Base-by-base conservation (phyloP, 2,113 vertebrate genomes). In the Argyrosomus japonicus region DNA sequence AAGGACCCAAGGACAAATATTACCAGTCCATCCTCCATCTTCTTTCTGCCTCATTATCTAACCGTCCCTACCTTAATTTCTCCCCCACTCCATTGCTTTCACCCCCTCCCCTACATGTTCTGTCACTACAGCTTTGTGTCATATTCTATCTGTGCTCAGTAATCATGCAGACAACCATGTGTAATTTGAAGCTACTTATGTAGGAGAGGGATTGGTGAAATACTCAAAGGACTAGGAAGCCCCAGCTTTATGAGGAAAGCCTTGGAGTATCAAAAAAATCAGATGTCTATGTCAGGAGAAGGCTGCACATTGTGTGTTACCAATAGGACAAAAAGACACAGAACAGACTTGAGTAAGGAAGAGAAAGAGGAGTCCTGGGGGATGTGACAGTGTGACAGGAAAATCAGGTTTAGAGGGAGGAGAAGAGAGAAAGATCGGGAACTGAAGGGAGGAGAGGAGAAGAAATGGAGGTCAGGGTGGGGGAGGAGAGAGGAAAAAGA, bases 171-270 rank as follows among this genome's bases (percentile, higher is more conserved):
- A 82, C 80, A 78, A 58, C 51, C 77, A 23, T 72, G 67, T 81
- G 65, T 72, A 90, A 87, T 89, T 40, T 84, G 65, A 81, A 89
- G 74, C 47, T 63, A 47, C 56, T 75, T 67, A 21, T 64, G 67
- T 63, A 27, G 84, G 63, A 77, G 68, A 76, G 68, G 5, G 23
- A 60, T 50, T 54, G 68, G 60, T 79, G 75, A 69, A 73, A 54
- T 48, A 47, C 74, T 76, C 50, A 81, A 23, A 10, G 67, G 51
- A 47, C 79, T 50, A 54, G 12, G n/a, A 72, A 73, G 70, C 72
- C 58, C 45, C 29, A 51, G 63, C 57, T 77, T 57, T 54, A 10
- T n/a, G 68, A 67, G 65, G 21, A 56, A 58, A 19, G 60, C 62
- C 50, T 57, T 23, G 48, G 23, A 21, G 45, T 68, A 63, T 77